Base-by-base conservation (phyloP, 2,113 vertebrate species). In the Perca flavescens region DNA sequence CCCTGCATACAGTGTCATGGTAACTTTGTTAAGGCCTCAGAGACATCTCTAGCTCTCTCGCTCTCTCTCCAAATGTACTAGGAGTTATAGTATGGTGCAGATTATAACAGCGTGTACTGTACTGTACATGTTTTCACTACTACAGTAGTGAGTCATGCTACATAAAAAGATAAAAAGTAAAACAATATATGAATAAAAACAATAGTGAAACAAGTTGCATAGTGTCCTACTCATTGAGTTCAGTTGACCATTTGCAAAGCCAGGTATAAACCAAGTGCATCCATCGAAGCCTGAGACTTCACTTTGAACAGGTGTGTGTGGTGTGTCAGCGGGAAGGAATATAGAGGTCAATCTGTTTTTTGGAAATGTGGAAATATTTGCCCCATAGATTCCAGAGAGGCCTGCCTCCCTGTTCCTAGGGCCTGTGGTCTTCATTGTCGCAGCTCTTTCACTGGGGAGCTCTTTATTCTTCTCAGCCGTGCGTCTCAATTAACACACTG, bases 401-500 rank as follows among this genome's bases (percentile, higher is more conserved):
- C 47, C 83, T 77, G 68, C 57, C 81, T 87, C 74, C 65, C n/a
- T 67, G 74, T 86, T 83, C 84, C 82, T 84, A 79, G 54, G 82
- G 46, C 86, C 77, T 69, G 62, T 22, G 67, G 83, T 82, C 58
- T 69, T 79, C 74, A 90, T 91, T 94, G 86, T 88, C 53, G 22
- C 89, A 60, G 77, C 92, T 83, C 86, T 90, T 93, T 93, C 83
- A 91, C 84, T 67, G 80, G 52, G 89, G 69, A 90, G 85, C 83
- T 90, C 79, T 94, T 78, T 87, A 84, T 76, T 93, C 84, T 75
- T 57, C 72, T 85, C 82, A 67, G 73, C 87, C 76, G 75, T 87
- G 78, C 31, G 46, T 86, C 91, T 93, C 93, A 93, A 92, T 95
- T 94, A 95, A 91, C 88, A 87, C 91, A 91, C 90, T 60, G 64